Percentiles rank a stretch among this genome's conserved stretches.
phyloP scores from a whole-genome alignment of 2,797 vertebrate species.

The Macroramphosus scolopax region DNA sequence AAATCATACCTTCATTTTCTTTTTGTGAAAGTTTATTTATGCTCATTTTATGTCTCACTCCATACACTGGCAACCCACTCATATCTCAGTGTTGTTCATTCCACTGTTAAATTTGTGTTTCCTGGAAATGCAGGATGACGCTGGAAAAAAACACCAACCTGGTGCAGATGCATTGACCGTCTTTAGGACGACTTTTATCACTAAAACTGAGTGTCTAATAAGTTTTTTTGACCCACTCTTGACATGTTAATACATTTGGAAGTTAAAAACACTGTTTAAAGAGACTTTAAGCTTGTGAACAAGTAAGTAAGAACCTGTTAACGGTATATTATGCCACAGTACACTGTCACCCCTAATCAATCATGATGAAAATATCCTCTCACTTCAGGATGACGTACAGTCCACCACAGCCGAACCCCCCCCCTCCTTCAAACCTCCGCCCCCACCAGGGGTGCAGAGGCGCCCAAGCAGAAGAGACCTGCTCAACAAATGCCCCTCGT shows the following conservation, averaged over 20 bases:
- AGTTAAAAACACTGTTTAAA: too few species aligned
- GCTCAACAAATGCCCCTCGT: constrained; percentile 78
- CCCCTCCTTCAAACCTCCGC: constrained; percentile 83
- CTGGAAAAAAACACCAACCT: not conserved
- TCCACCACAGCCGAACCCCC: constrained; percentile 80
- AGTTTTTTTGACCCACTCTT: too few species aligned
- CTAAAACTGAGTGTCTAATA: too few species aligned
- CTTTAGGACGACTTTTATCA: constrained; percentile 2
- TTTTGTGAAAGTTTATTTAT: constrained; percentile 18
- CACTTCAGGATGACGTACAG: constrained; percentile 88
- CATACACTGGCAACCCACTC: constrained; percentile 45
- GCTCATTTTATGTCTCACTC: constrained; percentile 26
- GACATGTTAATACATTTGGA: too few species aligned
- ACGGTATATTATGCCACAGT: constrained; percentile 4
- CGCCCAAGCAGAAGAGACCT: constrained; percentile 72
- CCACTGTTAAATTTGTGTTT: constrained; percentile 41
- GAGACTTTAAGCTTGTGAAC: too few species aligned
- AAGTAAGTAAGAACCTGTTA: too few species aligned
- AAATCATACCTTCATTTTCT: constrained; percentile 42
- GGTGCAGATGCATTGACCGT: constrained; percentile 4
- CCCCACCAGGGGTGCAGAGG: constrained; percentile 75
- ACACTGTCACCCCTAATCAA: constrained; percentile 29
- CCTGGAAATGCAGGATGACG: constrained; percentile 30
- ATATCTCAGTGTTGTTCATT: constrained; percentile 52
- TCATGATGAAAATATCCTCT: constrained; percentile 66